Evolutionary conservation across 2,888 invertebrate genomes (phyloP).

Genomic region (Anoncus sp.): DNA sequence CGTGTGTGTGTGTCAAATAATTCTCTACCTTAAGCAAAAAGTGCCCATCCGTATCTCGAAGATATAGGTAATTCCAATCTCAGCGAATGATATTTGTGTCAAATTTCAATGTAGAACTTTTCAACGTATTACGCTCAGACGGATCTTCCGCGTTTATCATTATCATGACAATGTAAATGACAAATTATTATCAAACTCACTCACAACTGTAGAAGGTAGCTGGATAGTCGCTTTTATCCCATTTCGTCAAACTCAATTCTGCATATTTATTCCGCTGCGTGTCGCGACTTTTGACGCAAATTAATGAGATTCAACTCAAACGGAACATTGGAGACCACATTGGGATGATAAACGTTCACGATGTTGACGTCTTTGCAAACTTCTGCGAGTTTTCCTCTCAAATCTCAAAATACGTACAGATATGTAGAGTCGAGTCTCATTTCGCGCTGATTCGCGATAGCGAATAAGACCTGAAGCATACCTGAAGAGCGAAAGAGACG

Average conservation of each 20-base stretch:
- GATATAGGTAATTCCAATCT: too few relatives aligned
- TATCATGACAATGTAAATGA: too few relatives aligned
- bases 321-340: not conserved
- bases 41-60: too few relatives aligned
- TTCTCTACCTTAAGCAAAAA: too few relatives aligned
- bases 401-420: not conserved
- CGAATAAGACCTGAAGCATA: not conserved
- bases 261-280: not conserved
- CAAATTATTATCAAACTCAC: not conserved
- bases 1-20: too few relatives aligned
- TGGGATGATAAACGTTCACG: not conserved
- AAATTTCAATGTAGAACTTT: too few relatives aligned
- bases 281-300: slow-evolving; percentile 18
- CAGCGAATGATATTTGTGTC: too few relatives aligned
- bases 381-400: not conserved
- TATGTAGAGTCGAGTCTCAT: not conserved
- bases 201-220: not conserved
- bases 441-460: not conserved
- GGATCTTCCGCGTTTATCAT: too few relatives aligned
- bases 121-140: too few relatives aligned
- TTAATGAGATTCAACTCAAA: slow-evolving; percentile 36
- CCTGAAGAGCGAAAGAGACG: not conserved
- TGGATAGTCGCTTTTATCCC: not conserved
- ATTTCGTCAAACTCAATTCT: not conserved
- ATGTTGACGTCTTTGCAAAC: slow-evolving; percentile 12